Evolutionary conservation across 2,888 invertebrate genomes (phyloP), one percentile per base, ranked within the genome.

Genomic region (Strigamia crassipes): DNA sequence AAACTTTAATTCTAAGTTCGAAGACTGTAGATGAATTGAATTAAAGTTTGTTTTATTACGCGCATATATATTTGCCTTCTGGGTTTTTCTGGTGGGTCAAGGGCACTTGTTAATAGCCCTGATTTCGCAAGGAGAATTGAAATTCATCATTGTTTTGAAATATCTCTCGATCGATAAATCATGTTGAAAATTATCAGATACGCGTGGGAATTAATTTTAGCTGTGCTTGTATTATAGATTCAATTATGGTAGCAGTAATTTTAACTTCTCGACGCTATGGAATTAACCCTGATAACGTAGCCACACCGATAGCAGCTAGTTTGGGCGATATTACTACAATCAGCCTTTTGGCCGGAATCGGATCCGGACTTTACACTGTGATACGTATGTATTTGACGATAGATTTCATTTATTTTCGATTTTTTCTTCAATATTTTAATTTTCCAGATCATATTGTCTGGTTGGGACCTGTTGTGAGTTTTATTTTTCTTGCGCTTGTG

Each of bases 281-380:
- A 86, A 93, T 96, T 84, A 96, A 96, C 89, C 96, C 96, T 78
- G 96, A 97, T 88, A 97, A 97, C 88, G 93, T 97, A 83, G 96
- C 96, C n/a, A 96, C 96, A 82, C 96, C 96, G 10, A 94, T 97
- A 84, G 96, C 96, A 34, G 96, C 96, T 81, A 94, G 94, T 87
- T 90, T 96, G 82, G 96, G 96, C 78, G 96, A 97, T 89, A 90
- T 96, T 83, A 94, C 94, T 82, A 96, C 96, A 9, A 90, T 96
- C 86, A 92, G 94, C 83, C 90, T 95, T 82, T 90, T 96, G 81
- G 93, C 96, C 56, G 92, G 92, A 90, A 92, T 96, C 86, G 92
- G 94, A 73, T 93, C 93, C 15, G 86, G 93, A 82, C 90, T 95
- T 85, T 46, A 46, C 12, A 46, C 46, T 12, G 46, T 46, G 46